Percentiles rank a stretch among this genome's conserved stretches.
These are phyloP conservation scores for Lasioglossum zephyrum DNA, from an alignment of 2,888 invertebrate species.

Conservation along the genomic window DNA sequence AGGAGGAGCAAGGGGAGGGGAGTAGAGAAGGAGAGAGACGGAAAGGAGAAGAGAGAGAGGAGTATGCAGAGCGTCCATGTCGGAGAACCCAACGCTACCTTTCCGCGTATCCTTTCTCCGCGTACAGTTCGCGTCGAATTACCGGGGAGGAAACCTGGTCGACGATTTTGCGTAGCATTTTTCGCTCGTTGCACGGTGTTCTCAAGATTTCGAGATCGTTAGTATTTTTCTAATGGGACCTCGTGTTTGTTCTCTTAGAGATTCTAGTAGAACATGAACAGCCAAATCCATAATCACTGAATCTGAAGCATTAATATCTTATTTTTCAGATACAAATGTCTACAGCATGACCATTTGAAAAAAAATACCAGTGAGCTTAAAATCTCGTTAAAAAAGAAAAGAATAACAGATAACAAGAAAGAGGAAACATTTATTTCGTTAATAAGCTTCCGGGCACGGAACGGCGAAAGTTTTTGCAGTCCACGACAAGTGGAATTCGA, in stretches of 20 bases:
- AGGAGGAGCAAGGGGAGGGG: slow-evolving; percentile 15
- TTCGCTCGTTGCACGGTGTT: not conserved
- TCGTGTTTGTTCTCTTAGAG: no score
- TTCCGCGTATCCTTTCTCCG: slow-evolving; percentile 74
- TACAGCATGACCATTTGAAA: no score
- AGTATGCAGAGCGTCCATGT: slow-evolving; percentile 40
- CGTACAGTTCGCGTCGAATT: slow-evolving; percentile 67
- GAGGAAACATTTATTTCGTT: no score
- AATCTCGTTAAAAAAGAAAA: no score
- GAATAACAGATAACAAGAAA: no score
- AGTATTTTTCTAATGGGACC: no score
- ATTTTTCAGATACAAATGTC: no score
- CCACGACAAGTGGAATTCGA: no score
- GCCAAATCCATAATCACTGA: no score
- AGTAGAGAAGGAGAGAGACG: slow-evolving; percentile 3
- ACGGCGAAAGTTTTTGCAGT: not conserved
- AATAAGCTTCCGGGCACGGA: not conserved
- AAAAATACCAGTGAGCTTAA: no score
- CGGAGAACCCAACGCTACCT: slow-evolving; percentile 67
- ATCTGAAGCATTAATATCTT: no score
- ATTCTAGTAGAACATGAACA: no score
- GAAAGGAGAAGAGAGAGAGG: slow-evolving; percentile 12
- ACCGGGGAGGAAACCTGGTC: slow-evolving; percentile 66
- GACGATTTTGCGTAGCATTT: slow-evolving; percentile 53
- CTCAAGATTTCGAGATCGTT: not conserved